These are phyloP conservation scores for Lissonota sp. DNA, from an alignment of 2,888 invertebrate species.

Conservation along the genomic window DNA sequence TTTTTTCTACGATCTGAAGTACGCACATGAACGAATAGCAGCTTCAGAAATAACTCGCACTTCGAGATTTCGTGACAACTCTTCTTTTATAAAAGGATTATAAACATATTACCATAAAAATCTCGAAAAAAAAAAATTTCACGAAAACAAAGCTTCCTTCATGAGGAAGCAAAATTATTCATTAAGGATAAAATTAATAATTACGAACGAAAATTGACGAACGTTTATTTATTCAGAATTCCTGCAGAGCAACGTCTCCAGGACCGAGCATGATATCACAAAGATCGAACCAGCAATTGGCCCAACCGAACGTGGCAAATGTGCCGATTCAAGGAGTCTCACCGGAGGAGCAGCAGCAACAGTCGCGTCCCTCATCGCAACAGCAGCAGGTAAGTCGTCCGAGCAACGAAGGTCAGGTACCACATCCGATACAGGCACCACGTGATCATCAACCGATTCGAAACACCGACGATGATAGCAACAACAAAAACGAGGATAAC, in stretches of 20 bases:
- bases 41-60: too few relatives aligned
- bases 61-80: too few relatives aligned
- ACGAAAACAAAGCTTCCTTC: too few relatives aligned
- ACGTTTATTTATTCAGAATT: slow-evolving; percentile 66
- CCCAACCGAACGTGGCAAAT: slow-evolving; percentile 51
- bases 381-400: slow-evolving; percentile 81
- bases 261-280: slow-evolving; percentile 58
- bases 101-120: too few relatives aligned
- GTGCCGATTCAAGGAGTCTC: slow-evolving; percentile 22
- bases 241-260: slow-evolving; percentile 63
- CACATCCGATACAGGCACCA: slow-evolving; percentile 76
- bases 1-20: too few relatives aligned
- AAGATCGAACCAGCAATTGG: slow-evolving; percentile 56
- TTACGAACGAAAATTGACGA: too few relatives aligned
- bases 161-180: too few relatives aligned
- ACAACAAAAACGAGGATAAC: slow-evolving; percentile 62
- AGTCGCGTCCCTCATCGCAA: slow-evolving; percentile 63
- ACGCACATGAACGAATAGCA: too few relatives aligned
- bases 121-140: too few relatives aligned
- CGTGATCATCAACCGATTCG: slow-evolving; percentile 72
- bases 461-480: slow-evolving; percentile 44
- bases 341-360: slow-evolving; percentile 53
- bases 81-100: too few relatives aligned
- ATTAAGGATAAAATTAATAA: too few relatives aligned
- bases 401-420: slow-evolving; percentile 73